Evolutionary conservation across 2,888 invertebrate genomes (phyloP).

Genomic region (Lithophane semibrunnea): DNA sequence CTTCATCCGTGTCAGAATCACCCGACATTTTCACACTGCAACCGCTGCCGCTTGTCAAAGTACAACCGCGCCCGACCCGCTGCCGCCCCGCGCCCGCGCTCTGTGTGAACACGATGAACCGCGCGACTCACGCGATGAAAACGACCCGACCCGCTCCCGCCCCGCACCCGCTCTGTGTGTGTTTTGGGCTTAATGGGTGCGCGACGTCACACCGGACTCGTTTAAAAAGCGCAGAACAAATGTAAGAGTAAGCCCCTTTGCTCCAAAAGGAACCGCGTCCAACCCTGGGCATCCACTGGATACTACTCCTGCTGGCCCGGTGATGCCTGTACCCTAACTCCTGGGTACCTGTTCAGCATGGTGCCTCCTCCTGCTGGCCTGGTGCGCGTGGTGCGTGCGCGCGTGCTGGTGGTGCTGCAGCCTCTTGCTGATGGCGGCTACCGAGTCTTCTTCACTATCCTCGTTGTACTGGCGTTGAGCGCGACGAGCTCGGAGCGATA

Average conservation of each 20-base stretch:
- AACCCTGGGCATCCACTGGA: neutral
- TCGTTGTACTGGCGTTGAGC: conserved; percentile 90
- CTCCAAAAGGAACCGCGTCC: neutral
- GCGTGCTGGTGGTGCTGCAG: conserved; percentile 75
- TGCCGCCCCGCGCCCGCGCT: too few relatives aligned
- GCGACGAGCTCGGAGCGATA: conserved; percentile 80
- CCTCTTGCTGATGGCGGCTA: conserved; percentile 87
- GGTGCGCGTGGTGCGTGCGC: conserved; percentile 61
- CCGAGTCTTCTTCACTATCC: conserved; percentile 90
- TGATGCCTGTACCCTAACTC: neutral
- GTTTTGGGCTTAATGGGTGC: too few relatives aligned
- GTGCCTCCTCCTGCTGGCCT: conserved; percentile 60
- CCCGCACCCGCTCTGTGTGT: too few relatives aligned
- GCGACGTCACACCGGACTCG: neutral
- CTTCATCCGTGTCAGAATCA: too few relatives aligned
- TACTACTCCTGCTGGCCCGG: neutral
- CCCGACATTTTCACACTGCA: too few relatives aligned
- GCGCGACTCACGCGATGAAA: too few relatives aligned
- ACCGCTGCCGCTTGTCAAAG: too few relatives aligned
- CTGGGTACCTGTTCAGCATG: conserved; percentile 57
- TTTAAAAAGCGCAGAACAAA: neutral
- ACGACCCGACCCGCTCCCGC: too few relatives aligned
- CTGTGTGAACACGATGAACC: too few relatives aligned
- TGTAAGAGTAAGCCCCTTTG: neutral
- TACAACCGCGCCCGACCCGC: too few relatives aligned